Evolutionary conservation across 2,797 vertebrate genomes (phyloP), one percentile per base, ranked within the genome.

Genomic region (Pangasius krempfi): DNA sequence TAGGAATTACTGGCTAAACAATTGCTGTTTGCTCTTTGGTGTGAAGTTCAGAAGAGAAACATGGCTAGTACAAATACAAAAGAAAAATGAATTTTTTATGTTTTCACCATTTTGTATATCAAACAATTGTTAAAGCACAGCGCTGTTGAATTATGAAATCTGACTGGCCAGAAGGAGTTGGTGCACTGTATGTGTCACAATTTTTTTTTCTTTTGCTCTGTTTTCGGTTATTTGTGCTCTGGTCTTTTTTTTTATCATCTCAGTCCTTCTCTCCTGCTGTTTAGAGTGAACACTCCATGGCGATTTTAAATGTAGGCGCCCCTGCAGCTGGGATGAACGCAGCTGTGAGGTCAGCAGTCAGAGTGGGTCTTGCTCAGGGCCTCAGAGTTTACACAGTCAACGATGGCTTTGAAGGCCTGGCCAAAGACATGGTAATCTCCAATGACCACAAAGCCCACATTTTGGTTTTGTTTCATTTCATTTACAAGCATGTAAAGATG

Each of bases 271-370:
- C 66, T 85, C 54, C 0, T 20, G 64, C 54, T 64, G 22, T 86
- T 14, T 89, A 99, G 98, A 97, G 95, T 91, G 96, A 95, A 73
- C 97, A 97, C 93, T 96, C 97, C 76, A 3, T 99, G 93, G 98
- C 97, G 84, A 95, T 99, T 87, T 94, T 99, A 93, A 99, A 99
- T 0, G 97, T 99, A 90, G 98, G 98, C 0, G 98, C 98, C 9
- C 98, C 98, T 0, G 98, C 98, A 0, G 97, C 97, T 0, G 98
- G 98, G 89, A 99, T 99, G 98, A 99, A 99, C 0, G 95, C 98
- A 0, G 98, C 97, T 0, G 98, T 97, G 91, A 95, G 98, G 90
- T 98, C 98, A 0, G 98, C 98, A 0, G 97, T 97, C 73, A 95
- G 98, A 25, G 93, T 97, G 0, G 96, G 96, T 0, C 96, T 99